These are phyloP conservation scores for Etheostoma nigrum DNA, from an alignment of 2,797 vertebrate species.

Conservation along the genomic window DNA sequence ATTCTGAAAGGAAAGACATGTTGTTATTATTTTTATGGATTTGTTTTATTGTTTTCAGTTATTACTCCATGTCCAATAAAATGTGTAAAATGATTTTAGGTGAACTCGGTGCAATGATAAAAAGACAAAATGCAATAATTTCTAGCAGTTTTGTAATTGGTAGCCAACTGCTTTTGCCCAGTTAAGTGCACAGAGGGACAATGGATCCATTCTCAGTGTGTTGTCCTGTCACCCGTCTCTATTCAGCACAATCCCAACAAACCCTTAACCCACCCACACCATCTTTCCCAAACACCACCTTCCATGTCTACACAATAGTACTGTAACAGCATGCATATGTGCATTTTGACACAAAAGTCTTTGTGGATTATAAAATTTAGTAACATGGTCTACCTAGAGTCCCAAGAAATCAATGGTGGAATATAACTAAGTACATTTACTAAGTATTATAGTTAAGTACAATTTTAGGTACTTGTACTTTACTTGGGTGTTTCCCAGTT, in stretches of 20 bases:
- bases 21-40: too few species aligned
- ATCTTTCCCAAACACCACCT: conserved; percentile 22
- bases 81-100: neutral
- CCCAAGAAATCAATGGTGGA: neutral
- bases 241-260: conserved; percentile 67
- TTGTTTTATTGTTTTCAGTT: neutral
- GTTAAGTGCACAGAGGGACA: conserved; percentile 68
- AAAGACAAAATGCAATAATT: conserved; percentile 6
- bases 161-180: conserved; percentile 54
- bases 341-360: conserved; percentile 15
- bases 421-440: neutral
- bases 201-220: conserved; percentile 73
- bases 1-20: neutral
- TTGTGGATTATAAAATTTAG: neutral
- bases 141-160: conserved; percentile 36
- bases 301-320: conserved; percentile 48
- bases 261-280: conserved; percentile 42
- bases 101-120: conserved; percentile 15
- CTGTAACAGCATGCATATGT: conserved; percentile 34
- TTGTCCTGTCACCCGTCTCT: conserved; percentile 67
- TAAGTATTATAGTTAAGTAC: neutral
- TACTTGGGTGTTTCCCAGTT: conserved; percentile 1
- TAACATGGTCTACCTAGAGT: neutral
- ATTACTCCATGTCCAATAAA: neutral
- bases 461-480: neutral